Evolutionary conservation across 1,140 invertebrate species (phyloP).

Genomic region (Euglossa dilemma): DNA sequence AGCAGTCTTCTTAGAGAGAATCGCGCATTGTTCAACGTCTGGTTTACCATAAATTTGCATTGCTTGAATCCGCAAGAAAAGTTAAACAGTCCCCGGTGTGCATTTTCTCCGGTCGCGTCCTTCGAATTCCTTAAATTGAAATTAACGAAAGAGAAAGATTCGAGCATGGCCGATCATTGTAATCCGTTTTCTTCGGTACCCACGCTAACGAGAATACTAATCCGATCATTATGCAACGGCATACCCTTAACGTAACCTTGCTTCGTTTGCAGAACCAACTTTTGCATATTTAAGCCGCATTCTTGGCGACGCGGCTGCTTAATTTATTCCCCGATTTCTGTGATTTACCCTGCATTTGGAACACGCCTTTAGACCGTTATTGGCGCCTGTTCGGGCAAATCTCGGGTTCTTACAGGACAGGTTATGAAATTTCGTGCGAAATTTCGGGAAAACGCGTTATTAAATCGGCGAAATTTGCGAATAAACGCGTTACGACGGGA

Average conservation of each 20-base stretch:
- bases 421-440: neutral
- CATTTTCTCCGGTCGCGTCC: neutral
- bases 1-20: neutral
- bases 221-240: slow-evolving; percentile 11
- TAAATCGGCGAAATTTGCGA: no score
- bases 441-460: no score
- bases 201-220: slow-evolving; percentile 15
- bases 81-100: neutral
- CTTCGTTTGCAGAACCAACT: neutral
- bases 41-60: slow-evolving; percentile 9
- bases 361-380: neutral
- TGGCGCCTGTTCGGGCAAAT: no score
- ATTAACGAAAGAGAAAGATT: slow-evolving; percentile 17
- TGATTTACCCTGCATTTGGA: neutral
- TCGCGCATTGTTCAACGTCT: neutral
- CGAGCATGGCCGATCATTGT: neutral
- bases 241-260: slow-evolving; percentile 5
- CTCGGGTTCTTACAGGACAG: no score
- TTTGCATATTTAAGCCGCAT: slow-evolving; percentile 11
- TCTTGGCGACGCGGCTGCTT: neutral
- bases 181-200: slow-evolving; percentile 20
- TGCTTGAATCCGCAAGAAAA: neutral
- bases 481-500: no score
- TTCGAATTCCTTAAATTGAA: slow-evolving; percentile 7
- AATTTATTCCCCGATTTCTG: neutral